Evolutionary conservation across 2,797 vertebrate genomes (phyloP).

Genomic region (Diglossa cyanea): DNA sequence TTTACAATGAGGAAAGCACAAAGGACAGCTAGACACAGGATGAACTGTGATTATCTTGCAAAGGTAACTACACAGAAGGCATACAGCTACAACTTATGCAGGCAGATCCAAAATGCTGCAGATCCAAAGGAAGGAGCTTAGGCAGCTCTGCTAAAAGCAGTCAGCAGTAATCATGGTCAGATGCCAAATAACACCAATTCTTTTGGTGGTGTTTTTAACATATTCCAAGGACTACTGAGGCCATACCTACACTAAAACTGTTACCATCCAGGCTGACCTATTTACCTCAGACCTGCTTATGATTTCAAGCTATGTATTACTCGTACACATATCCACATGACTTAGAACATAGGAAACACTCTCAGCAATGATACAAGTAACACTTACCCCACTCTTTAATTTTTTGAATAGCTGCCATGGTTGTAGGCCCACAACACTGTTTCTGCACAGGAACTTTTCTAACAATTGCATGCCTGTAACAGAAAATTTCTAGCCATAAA

Average conservation of each 20-base stretch:
- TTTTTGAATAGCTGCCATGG: not conserved
- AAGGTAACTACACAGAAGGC: not conserved
- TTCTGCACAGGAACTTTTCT: not conserved
- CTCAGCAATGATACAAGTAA: not conserved
- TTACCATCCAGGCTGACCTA: not conserved
- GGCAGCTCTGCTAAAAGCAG: not conserved
- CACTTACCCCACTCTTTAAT: not conserved
- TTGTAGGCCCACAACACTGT: not conserved
- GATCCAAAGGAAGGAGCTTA: not conserved
- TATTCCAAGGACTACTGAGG: not conserved
- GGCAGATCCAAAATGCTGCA: not conserved
- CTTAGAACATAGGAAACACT: not conserved
- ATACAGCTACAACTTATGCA: not conserved
- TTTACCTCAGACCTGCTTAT: not conserved
- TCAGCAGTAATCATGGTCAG: not conserved
- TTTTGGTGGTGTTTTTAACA: not conserved
- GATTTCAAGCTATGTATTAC: not conserved
- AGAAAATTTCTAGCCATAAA: not conserved
- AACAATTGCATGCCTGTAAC: not conserved
- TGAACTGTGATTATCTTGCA: not conserved
- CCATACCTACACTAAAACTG: not conserved
- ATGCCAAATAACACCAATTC: not conserved
- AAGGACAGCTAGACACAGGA: not conserved
- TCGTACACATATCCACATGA: not conserved
- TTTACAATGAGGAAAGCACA: not conserved